Conservation (phyloP, 2,797 vertebrate species). For the Acropternis orthonyx region DNA sequence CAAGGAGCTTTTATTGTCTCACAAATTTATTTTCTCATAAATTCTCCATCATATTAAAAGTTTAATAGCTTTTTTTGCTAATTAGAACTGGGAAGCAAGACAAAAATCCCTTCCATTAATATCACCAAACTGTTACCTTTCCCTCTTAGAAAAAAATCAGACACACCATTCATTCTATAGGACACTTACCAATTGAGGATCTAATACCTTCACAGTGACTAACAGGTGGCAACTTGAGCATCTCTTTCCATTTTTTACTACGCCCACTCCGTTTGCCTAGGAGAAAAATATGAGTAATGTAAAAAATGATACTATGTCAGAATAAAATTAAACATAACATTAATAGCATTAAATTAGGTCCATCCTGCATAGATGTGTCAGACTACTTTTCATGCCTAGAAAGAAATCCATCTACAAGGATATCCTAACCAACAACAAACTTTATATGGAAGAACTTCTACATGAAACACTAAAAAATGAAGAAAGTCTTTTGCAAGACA, state of each 20-base stretch:
- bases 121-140: not conserved
- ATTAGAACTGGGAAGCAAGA: not conserved
- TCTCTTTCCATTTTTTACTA: conserved; percentile 93
- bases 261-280: conserved; percentile 87
- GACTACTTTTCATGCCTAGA: not conserved
- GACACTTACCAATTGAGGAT: conserved; percentile 81
- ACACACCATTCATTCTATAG: not conserved
- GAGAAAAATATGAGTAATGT: not conserved
- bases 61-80: not conserved
- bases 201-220: conserved; percentile 87
- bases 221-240: conserved; percentile 88
- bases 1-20: not conserved
- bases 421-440: not conserved
- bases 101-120: not conserved
- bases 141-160: not conserved
- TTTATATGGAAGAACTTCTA: not conserved
- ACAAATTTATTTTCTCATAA: not conserved
- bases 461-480: not conserved
- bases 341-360: not conserved
- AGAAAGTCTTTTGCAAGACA: not conserved
- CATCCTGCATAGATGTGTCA: not conserved
- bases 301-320: not conserved
- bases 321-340: not conserved
- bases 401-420: not conserved
- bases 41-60: not conserved